A percentile compares a stretch with the other conserved stretches of the same genome.
phyloP scores from a whole-genome alignment of 2,888 invertebrate genomes.

The Scaptomyza cyrtandrae region DNA sequence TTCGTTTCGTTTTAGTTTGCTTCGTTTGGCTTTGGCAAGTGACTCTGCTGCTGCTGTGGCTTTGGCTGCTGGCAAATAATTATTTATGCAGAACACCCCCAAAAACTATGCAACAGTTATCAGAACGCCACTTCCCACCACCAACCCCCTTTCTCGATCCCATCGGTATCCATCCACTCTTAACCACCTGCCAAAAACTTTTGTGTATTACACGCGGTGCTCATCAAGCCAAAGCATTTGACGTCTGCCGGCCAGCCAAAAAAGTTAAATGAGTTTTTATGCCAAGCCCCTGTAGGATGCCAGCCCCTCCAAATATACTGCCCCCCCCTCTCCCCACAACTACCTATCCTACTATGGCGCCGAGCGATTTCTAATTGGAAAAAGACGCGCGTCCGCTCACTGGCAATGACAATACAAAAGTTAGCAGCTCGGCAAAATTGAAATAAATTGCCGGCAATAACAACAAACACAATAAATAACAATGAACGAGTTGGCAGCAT shows the following conservation, averaged over 20 bases:
- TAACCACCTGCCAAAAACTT: constrained; percentile 64
- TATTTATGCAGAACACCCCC: constrained; percentile 67
- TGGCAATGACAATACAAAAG: constrained; percentile 79
- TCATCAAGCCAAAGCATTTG: constrained; percentile 60
- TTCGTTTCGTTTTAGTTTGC: constrained; percentile 45
- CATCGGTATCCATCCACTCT: neutral
- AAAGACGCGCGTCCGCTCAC: constrained; percentile 66
- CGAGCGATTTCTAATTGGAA: constrained; percentile 77
- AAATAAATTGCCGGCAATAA: constrained; percentile 81
- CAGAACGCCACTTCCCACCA: constrained; percentile 11
- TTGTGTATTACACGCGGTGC: constrained; percentile 66
- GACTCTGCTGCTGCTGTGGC: constrained; percentile 22
- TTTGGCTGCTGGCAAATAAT: constrained; percentile 59
- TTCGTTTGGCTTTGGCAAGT: constrained; percentile 35
- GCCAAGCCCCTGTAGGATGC: constrained; percentile 20
- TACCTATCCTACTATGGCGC: neutral
- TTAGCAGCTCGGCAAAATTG: constrained; percentile 76
- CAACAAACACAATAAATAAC: constrained; percentile 80
- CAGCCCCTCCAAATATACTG: neutral
- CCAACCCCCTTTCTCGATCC: neutral
- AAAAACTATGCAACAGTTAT: constrained; percentile 76
- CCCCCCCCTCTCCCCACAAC: neutral
- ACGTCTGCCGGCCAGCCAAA: constrained; percentile 75
- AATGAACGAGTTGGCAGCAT: constrained; percentile 79
- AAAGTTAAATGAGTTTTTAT: constrained; percentile 82